Conservation (phyloP, 2,888 invertebrate species). For the Phasia obesa region DNA sequence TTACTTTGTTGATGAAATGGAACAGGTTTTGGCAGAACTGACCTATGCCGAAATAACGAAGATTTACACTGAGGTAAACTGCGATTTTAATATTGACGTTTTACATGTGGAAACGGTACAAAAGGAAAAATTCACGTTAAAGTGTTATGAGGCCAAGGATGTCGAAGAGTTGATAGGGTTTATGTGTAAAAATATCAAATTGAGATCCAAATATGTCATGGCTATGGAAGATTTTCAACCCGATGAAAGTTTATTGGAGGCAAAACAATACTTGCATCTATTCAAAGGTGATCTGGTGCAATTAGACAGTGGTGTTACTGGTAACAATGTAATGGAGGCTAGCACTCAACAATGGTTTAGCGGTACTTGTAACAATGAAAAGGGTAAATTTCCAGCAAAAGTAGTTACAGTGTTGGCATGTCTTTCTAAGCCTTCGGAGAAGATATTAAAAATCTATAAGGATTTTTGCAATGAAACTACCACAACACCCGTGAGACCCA, state of each 20-base stretch:
- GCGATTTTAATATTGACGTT: slow-evolving; percentile 84
- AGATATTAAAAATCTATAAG: slow-evolving; percentile 87
- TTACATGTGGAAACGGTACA: slow-evolving; percentile 92
- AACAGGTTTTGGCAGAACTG: slow-evolving; percentile 93
- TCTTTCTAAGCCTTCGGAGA: slow-evolving; percentile 87
- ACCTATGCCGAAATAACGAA: slow-evolving; percentile 93
- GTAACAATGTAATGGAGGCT: slow-evolving; percentile 86
- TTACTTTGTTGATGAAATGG: slow-evolving; percentile 95
- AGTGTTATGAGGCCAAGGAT: slow-evolving; percentile 93
- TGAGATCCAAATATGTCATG: slow-evolving; percentile 92
- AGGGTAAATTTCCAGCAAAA: slow-evolving; percentile 94
- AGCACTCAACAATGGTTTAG: slow-evolving; percentile 86
- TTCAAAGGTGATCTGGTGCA: slow-evolving; percentile 92
- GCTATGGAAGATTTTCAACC: slow-evolving; percentile 86
- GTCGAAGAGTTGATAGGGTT: slow-evolving; percentile 91
- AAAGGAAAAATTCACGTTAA: slow-evolving; percentile 95
- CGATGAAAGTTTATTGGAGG: slow-evolving; percentile 80
- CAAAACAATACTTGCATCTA: slow-evolving; percentile 83
- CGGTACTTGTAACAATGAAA: slow-evolving; percentile 87
- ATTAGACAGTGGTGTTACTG: slow-evolving; percentile 88
- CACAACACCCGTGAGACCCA: slow-evolving; percentile 82
- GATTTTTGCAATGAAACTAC: slow-evolving; percentile 83
- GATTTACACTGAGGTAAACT: slow-evolving; percentile 84
- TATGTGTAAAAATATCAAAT: slow-evolving; percentile 93
- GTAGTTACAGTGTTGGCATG: slow-evolving; percentile 94